Percentiles rank a stretch among this genome's conserved stretches.
Evolutionary conservation across 2,113 vertebrate species (phyloP).

Genomic region (Poecile atricapillus): DNA sequence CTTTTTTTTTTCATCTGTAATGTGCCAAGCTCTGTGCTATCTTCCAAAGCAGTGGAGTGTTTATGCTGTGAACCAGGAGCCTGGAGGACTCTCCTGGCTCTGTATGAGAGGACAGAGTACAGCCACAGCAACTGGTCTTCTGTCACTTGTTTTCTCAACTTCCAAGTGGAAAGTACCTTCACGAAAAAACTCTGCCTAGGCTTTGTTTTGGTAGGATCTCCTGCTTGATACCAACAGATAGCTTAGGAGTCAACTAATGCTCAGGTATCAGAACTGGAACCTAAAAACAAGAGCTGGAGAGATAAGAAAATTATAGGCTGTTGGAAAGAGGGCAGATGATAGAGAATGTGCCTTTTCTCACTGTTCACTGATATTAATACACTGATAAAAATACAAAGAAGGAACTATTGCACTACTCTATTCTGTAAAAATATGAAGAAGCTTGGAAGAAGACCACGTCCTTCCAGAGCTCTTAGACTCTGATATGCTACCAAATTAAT

Average conservation of each 20-base stretch:
- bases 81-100: fast-evolving
- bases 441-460: not conserved
- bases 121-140: not conserved
- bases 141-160: not conserved
- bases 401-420: not conserved
- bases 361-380: not conserved
- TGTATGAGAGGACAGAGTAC: fast-evolving
- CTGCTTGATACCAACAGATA: not conserved
- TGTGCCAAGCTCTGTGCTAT: not conserved
- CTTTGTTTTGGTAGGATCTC: not conserved
- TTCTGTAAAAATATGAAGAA: not conserved
- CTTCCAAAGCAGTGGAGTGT: fast-evolving
- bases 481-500: not conserved
- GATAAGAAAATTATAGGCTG: not conserved
- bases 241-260: not conserved
- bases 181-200: not conserved
- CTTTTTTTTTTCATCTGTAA: fast-evolving
- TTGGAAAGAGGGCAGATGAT: not conserved
- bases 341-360: not conserved
- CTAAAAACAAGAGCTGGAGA: not conserved
- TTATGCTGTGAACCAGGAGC: not conserved
- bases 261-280: not conserved
- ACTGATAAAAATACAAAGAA: not conserved
- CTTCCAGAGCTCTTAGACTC: not conserved
- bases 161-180: not conserved